Conservation (phyloP, 2,888 invertebrate species). For the Phytoseiulus persimilis region DNA sequence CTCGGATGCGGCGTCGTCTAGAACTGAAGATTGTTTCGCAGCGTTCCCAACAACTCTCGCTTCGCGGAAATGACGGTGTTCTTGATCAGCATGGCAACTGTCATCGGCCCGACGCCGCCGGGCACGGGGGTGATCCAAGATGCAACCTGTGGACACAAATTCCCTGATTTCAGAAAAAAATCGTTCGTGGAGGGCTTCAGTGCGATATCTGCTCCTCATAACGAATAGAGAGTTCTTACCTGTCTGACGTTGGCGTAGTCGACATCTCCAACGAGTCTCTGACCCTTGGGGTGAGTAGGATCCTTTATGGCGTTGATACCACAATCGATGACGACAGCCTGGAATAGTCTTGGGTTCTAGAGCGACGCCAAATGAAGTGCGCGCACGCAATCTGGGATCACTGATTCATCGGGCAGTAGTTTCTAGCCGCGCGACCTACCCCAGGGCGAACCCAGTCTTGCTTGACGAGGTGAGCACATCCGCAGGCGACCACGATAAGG, state of each 20-base stretch:
- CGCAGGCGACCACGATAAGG: constrained; percentile 92
- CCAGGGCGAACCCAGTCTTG: constrained; percentile 87
- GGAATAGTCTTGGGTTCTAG: constrained; percentile 49
- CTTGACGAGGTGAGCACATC: constrained; percentile 77
- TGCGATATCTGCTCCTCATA: no score
- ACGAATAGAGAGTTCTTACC: constrained; percentile 50
- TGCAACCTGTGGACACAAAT: constrained; percentile 56
- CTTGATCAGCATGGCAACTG: constrained; percentile 73
- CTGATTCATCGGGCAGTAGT: not conserved
- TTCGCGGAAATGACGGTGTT: constrained; percentile 46
- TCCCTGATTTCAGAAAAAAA: not conserved
- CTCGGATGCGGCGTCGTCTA: not conserved
- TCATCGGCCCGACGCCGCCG: constrained; percentile 98
- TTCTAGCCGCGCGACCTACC: not conserved
- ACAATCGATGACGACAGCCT: constrained; percentile 96
- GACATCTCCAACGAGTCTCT: constrained; percentile 79
- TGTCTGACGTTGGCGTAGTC: constrained; percentile 68
- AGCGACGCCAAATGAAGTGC: no score
- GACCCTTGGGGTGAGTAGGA: constrained; percentile 39
- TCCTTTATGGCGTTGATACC: constrained; percentile 84
- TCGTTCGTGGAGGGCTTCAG: no score
- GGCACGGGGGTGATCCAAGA: constrained; percentile 87
- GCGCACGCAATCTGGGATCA: no score
- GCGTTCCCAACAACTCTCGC: constrained; percentile 28
- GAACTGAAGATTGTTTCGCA: constrained; percentile 15